These are phyloP conservation scores for Paralvinella palmiformis DNA, from an alignment of 1,140 invertebrate species.

Conservation along the genomic window DNA sequence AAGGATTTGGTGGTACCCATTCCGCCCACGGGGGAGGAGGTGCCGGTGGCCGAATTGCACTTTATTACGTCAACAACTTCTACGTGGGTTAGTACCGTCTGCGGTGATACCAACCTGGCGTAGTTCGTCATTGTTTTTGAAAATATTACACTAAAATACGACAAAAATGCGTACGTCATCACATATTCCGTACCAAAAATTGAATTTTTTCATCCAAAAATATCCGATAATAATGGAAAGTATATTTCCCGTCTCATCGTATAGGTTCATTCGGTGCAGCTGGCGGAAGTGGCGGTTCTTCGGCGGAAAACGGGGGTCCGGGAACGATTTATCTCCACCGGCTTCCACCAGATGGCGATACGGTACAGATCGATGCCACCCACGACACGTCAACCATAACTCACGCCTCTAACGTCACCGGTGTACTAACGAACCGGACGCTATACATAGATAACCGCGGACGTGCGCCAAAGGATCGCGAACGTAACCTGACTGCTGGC, in stretches of 20 bases:
- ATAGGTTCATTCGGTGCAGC: conserved; percentile 29
- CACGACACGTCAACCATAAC: neutral
- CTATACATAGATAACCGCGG: conserved; percentile 29
- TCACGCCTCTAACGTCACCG: conserved; percentile 2
- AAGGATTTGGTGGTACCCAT: conserved; percentile 24
- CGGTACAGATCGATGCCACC: neutral
- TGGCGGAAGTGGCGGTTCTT: conserved; percentile 27
- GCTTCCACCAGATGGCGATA: conserved; percentile 18
- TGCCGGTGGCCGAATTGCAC: conserved; percentile 30
- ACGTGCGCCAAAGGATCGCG: conserved; percentile 20
- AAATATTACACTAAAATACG: too few species aligned
- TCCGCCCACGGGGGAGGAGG: conserved; percentile 31
- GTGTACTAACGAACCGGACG: conserved; percentile 26
- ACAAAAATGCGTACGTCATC: too few species aligned
- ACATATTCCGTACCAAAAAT: too few species aligned
- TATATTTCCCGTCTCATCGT: too few species aligned
- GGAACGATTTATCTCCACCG: conserved; percentile 35
- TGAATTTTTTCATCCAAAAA: too few species aligned
- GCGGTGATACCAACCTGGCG: neutral
- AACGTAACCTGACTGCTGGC: conserved; percentile 24
- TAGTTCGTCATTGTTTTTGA: neutral
- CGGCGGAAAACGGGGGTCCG: conserved; percentile 31
- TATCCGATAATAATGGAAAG: too few species aligned
- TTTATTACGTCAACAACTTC: conserved; percentile 34
- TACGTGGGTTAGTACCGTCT: conserved; percentile 30